phyloP scores from a whole-genome alignment of 1,140 invertebrate genomes.

The Drosophila varians region DNA sequence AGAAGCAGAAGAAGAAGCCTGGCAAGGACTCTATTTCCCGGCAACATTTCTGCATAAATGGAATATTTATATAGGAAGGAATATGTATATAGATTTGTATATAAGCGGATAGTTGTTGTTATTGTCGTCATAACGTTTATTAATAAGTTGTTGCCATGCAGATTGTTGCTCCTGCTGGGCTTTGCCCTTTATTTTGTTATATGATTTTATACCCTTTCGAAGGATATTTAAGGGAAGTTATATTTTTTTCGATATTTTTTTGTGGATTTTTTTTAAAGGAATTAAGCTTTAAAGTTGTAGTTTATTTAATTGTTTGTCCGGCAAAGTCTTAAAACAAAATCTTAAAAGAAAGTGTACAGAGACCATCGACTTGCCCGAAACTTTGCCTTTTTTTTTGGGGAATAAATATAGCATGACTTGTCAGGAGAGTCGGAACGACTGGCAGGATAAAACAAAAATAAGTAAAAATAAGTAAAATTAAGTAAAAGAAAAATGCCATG shows the following conservation, averaged over 20 bases:
- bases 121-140: constrained; percentile 76
- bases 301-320: too few species aligned
- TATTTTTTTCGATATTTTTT: too few species aligned
- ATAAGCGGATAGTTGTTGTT: constrained; percentile 34
- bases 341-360: too few species aligned
- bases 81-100: neutral
- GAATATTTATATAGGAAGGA: too few species aligned
- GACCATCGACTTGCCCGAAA: too few species aligned
- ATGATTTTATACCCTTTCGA: constrained; percentile 8
- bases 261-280: too few species aligned
- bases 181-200: constrained; percentile 29
- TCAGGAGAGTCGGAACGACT: constrained; percentile 18
- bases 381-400: neutral
- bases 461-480: constrained; percentile 20
- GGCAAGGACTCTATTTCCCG: constrained; percentile 40
- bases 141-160: constrained; percentile 66
- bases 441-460: too few species aligned
- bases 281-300: too few species aligned
- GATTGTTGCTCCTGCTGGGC: constrained; percentile 69
- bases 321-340: too few species aligned
- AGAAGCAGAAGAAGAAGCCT: constrained; percentile 9
- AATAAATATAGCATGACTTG: constrained; percentile 61
- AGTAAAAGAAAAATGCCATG: constrained; percentile 6
- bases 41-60: neutral
- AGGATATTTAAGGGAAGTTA: constrained; percentile 1